These are phyloP conservation scores for Scaeva pyrastri DNA, from an alignment of 2,888 invertebrate genomes.

Conservation along the genomic window DNA sequence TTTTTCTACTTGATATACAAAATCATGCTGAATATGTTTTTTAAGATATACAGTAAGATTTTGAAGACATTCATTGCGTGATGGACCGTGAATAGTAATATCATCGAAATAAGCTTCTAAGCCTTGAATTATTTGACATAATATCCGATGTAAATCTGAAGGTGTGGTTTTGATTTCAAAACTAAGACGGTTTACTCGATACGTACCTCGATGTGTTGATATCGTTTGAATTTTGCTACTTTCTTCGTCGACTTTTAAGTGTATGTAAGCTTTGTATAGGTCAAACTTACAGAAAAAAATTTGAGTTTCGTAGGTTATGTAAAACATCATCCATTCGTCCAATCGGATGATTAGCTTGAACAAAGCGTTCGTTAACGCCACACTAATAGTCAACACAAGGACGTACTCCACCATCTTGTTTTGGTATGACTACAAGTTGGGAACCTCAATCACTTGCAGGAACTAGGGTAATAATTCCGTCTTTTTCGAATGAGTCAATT, in stretches of 20 bases:
- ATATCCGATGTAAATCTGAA: constrained; percentile 35
- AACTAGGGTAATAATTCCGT: background rate
- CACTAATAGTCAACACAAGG: too few relatives aligned
- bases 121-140: constrained; percentile 3
- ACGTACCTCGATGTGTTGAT: constrained; percentile 61
- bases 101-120: background rate
- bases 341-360: background rate
- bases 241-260: background rate
- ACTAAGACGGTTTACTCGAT: constrained; percentile 46
- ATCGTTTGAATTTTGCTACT: background rate
- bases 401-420: too few relatives aligned
- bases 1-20: too few relatives aligned
- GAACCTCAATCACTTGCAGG: background rate
- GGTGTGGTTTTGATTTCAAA: constrained; percentile 56
- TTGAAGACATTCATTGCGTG: too few relatives aligned
- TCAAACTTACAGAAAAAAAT: constrained; percentile 77
- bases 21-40: too few relatives aligned
- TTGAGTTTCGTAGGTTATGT: constrained; percentile 48
- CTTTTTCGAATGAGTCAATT: too few relatives aligned
- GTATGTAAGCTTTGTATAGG: constrained; percentile 40
- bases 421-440: background rate
- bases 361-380: background rate
- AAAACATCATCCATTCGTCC: background rate
- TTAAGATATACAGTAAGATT: too few relatives aligned
- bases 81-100: background rate